A percentile compares a stretch with the other conserved stretches of the same genome.
Evolutionary conservation across 2,888 invertebrate genomes (phyloP).

Genomic region (Steromphala cineraria): DNA sequence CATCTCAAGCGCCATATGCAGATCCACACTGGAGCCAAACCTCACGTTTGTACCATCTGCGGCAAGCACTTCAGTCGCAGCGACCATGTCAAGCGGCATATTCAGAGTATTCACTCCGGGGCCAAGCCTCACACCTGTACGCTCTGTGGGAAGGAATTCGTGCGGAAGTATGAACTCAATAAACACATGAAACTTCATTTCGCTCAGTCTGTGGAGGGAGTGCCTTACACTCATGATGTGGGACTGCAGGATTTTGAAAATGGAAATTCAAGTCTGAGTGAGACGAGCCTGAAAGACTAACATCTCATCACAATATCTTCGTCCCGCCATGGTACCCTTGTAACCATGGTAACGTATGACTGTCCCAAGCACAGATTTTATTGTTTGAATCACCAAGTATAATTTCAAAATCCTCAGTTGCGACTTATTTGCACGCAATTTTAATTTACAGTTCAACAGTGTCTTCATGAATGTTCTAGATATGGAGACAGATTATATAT

Average conservation of each 20-base stretch:
- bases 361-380: too few relatives aligned
- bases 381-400: too few relatives aligned
- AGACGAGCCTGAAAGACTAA: constrained; percentile 2
- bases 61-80: constrained; percentile 56
- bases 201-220: not conserved
- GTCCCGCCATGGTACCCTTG: too few relatives aligned
- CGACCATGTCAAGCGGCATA: constrained; percentile 57
- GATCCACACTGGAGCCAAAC: constrained; percentile 59
- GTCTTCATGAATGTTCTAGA: too few relatives aligned
- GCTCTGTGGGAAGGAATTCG: constrained; percentile 56
- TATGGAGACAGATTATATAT: too few relatives aligned
- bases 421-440: too few relatives aligned
- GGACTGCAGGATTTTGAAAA: constrained; percentile 2
- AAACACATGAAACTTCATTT: constrained; percentile 52
- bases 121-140: constrained; percentile 54
- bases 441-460: too few relatives aligned
- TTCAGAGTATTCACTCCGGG: constrained; percentile 56
- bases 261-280: constrained; percentile 5
- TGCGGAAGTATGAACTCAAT: constrained; percentile 56
- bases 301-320: too few relatives aligned
- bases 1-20: constrained; percentile 60
- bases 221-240: not conserved
- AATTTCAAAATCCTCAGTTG: too few relatives aligned
- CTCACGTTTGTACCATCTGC: constrained; percentile 54
- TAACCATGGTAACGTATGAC: too few relatives aligned